A percentile compares a stretch with the other conserved stretches of the same genome.
These are phyloP conservation scores for Heliconius eleuchia DNA, from an alignment of 1,140 invertebrate species.

Conservation along the genomic window DNA sequence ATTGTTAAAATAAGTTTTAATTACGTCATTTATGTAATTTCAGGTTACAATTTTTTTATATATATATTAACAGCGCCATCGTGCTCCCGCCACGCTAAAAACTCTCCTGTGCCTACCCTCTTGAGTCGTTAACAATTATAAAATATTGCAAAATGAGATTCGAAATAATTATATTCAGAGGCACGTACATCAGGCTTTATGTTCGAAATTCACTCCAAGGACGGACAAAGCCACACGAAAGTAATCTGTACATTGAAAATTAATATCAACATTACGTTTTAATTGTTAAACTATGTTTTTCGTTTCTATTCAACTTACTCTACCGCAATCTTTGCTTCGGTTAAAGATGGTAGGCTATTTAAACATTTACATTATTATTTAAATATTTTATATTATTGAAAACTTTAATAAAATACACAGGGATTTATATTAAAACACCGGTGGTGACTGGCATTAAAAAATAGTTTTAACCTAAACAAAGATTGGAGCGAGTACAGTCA, in stretches of 20 bases:
- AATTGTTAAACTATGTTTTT: background rate
- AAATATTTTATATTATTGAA: background rate
- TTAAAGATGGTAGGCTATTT: slow-evolving; percentile 4
- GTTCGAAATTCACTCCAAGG: slow-evolving; percentile 64
- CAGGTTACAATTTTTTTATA: background rate
- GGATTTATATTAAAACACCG: background rate
- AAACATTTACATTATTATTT: background rate
- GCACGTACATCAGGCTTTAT: slow-evolving; percentile 74
- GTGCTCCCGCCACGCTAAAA: slow-evolving; percentile 18
- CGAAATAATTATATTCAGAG: slow-evolving; percentile 59
- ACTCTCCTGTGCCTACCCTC: slow-evolving; percentile 27
- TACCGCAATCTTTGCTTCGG: slow-evolving; percentile 8
- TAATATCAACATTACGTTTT: slow-evolving; percentile 30
- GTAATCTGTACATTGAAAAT: slow-evolving; percentile 43
- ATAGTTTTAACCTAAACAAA: slow-evolving; percentile 26
- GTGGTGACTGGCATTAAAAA: background rate
- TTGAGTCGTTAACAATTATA: slow-evolving; percentile 37
- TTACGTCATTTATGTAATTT: background rate
- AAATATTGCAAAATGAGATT: slow-evolving; percentile 64
- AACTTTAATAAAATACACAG: background rate
- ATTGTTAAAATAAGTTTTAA: background rate
- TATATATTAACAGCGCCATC: slow-evolving; percentile 36
- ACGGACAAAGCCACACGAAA: slow-evolving; percentile 66
- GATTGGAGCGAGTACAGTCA: slow-evolving; percentile 20
- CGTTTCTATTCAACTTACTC: slow-evolving; percentile 5